Evolutionary conservation across 2,113 vertebrate species (phyloP).

Genomic region (Cryptotis parvus): DNA sequence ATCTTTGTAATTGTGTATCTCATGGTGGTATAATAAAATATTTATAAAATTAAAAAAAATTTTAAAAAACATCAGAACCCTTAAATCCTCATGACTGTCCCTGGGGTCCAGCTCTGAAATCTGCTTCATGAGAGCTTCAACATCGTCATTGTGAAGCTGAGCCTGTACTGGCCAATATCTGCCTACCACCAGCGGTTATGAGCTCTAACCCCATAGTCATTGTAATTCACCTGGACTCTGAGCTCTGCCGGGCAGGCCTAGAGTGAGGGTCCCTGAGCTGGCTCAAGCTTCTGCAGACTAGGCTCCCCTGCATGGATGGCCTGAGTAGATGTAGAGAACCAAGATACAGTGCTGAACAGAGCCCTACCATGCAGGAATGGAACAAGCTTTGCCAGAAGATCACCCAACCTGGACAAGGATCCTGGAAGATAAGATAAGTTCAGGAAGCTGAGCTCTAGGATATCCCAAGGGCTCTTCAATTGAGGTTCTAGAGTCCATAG

Average conservation of each 20-base stretch:
- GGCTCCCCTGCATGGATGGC: neutral
- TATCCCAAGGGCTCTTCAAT: neutral
- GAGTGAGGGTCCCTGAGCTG: neutral
- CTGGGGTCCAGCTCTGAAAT: neutral
- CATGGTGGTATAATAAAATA: too few species aligned
- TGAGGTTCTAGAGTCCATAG: too few species aligned
- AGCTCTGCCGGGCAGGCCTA: neutral
- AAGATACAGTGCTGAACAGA: neutral
- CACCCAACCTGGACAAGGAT: neutral
- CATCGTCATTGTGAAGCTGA: constrained; percentile 15
- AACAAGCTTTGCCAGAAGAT: neutral
- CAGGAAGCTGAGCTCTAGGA: neutral
- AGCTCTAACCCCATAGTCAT: neutral
- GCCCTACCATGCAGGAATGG: neutral
- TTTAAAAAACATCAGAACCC: neutral
- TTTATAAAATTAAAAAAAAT: too few species aligned
- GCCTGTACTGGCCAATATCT: neutral
- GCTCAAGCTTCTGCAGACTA: neutral
- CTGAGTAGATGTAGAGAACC: neutral
- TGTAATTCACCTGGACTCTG: neutral
- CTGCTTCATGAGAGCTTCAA: neutral
- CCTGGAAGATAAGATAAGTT: neutral
- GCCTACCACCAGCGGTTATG: neutral
- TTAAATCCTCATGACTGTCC: neutral
- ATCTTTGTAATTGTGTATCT: too few species aligned